Conservation (phyloP, 1,140 invertebrate species). For the Bombus affinis region DNA sequence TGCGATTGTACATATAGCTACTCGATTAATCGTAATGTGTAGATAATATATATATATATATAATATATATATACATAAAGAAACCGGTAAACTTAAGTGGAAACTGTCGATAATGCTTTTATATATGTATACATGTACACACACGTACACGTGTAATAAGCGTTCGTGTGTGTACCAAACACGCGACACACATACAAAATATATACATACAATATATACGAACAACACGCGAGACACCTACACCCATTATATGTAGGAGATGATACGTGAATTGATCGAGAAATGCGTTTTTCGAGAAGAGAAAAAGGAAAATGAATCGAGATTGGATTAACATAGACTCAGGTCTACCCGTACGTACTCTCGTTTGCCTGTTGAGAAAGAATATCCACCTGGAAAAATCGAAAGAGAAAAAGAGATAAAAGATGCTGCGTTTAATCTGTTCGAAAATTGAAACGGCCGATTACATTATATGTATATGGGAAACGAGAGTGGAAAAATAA, state of each 20-base stretch:
- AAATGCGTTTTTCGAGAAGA: not conserved
- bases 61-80: slow-evolving; percentile 46
- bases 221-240: slow-evolving; percentile 13
- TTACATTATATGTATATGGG: not conserved
- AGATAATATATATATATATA: slow-evolving; percentile 63
- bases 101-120: slow-evolving; percentile 79
- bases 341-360: not conserved
- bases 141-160: slow-evolving; percentile 2
- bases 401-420: not conserved
- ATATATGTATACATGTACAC: slow-evolving; percentile 75
- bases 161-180: not conserved
- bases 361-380: not conserved
- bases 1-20: slow-evolving; percentile 77
- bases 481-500: not conserved
- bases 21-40: slow-evolving; percentile 67
- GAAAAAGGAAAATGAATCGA: not conserved
- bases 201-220: slow-evolving; percentile 51
- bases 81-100: slow-evolving; percentile 70
- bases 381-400: not conserved
- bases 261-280: not conserved
- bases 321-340: not conserved
- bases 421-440: not conserved
- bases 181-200: slow-evolving; percentile 45
- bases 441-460: not conserved
- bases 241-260: not conserved